Evolutionary conservation across 2,113 vertebrate species (phyloP).

Genomic region (Tupaia tana): DNA sequence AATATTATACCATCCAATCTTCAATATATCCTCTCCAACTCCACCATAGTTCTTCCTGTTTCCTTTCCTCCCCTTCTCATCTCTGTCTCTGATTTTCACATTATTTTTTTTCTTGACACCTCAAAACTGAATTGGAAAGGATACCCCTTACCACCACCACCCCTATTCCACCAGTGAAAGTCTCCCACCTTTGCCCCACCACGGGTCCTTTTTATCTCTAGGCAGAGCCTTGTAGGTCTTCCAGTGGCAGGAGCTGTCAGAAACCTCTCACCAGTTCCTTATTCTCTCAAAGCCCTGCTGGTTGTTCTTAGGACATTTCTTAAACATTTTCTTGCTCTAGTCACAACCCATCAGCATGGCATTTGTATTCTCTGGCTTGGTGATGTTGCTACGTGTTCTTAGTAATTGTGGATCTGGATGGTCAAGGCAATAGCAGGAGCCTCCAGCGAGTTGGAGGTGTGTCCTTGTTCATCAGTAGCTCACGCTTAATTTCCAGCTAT

Average conservation of each 20-base stretch:
- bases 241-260: constrained; percentile 84
- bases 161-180: no score
- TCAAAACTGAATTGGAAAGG: not conserved
- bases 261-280: constrained; percentile 78
- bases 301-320: constrained; percentile 84
- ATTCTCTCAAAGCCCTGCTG: constrained; percentile 87
- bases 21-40: not conserved
- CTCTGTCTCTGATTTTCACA: not conserved
- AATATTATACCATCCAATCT: not conserved
- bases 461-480: constrained; percentile 90
- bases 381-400: constrained; percentile 89
- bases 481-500: constrained; percentile 88
- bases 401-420: constrained; percentile 86
- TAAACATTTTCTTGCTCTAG: constrained; percentile 88
- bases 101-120: not conserved
- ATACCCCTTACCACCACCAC: not conserved
- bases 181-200: no score
- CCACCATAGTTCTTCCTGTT: not conserved
- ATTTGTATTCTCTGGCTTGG: constrained; percentile 92
- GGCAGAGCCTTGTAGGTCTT: constrained; percentile 88
- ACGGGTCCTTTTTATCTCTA: not conserved
- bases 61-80: not conserved
- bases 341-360: constrained; percentile 89
- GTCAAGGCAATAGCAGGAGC: constrained; percentile 89
- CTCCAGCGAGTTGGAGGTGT: constrained; percentile 87